Percentiles rank a stretch among this genome's conserved stretches.
These are phyloP conservation scores for Lagopus muta DNA, from an alignment of 2,113 vertebrate genomes.

Conservation along the genomic window DNA sequence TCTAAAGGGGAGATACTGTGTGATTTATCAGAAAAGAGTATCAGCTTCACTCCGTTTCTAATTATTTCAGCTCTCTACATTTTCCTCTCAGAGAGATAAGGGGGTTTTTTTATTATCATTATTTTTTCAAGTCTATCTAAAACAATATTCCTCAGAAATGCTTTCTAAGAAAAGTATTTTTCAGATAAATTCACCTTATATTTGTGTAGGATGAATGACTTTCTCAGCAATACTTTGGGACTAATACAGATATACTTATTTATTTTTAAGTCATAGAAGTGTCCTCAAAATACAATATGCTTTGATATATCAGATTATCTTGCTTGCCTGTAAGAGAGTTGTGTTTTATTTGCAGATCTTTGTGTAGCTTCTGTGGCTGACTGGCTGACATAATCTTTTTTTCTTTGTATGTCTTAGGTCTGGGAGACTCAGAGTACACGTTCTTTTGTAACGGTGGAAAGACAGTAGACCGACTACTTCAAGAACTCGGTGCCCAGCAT, in stretches of 20 bases:
- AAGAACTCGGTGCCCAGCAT: conserved; percentile 88
- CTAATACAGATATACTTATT: neutral
- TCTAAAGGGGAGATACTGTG: neutral
- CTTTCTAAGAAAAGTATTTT: neutral
- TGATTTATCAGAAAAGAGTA: neutral
- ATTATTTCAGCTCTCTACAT: neutral
- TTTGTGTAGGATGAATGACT: neutral
- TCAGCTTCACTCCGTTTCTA: neutral
- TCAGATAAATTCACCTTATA: neutral
- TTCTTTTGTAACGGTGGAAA: conserved; percentile 99
- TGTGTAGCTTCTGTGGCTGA: neutral
- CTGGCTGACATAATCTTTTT: neutral
- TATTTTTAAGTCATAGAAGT: neutral
- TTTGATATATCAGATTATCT: neutral
- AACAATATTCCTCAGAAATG: neutral
- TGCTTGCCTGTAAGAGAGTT: neutral
- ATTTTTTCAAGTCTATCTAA: neutral
- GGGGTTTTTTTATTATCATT: neutral
- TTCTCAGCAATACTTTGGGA: neutral
- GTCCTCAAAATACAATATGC: neutral
- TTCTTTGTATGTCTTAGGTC: conserved; percentile 76
- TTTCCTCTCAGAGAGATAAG: neutral
- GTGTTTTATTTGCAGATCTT: neutral
- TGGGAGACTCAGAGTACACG: conserved; percentile 94
- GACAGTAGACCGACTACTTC: conserved; percentile 86